Percentiles rank a stretch among this genome's conserved stretches.
Conservation (phyloP, 2,797 vertebrate genomes). For the Apodemus agrarius region DNA sequence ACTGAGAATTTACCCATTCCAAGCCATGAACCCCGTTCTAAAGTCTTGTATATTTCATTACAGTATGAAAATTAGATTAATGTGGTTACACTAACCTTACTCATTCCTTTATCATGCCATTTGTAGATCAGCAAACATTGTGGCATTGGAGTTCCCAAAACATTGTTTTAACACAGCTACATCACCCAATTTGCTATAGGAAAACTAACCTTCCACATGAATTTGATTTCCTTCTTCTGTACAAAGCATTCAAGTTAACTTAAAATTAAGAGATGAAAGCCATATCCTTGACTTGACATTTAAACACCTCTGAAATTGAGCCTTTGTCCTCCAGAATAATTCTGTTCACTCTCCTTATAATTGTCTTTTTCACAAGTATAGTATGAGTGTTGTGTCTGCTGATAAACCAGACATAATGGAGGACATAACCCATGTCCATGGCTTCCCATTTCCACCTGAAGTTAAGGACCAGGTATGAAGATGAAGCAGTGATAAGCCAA, state of each 20-base stretch:
- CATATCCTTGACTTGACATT: not conserved
- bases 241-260: not conserved
- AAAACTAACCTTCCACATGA: not conserved
- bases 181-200: not conserved
- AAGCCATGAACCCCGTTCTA: not conserved
- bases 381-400: not conserved
- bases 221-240: not conserved
- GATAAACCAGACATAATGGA: not conserved
- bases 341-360: not conserved
- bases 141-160: not conserved
- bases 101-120: not conserved
- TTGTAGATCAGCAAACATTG: not conserved
- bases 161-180: not conserved
- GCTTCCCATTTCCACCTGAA: not conserved
- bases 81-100: not conserved
- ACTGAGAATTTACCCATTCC: not conserved
- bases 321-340: not conserved
- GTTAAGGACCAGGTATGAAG: not conserved
- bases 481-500: not conserved
- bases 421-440: not conserved
- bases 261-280: not conserved
- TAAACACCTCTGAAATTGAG: conserved; percentile 25
- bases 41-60: not conserved
- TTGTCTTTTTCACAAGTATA: not conserved
- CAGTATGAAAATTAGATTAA: not conserved